Base-by-base conservation (phyloP, 2,113 vertebrate genomes). In the Pollimyrus isidori region DNA sequence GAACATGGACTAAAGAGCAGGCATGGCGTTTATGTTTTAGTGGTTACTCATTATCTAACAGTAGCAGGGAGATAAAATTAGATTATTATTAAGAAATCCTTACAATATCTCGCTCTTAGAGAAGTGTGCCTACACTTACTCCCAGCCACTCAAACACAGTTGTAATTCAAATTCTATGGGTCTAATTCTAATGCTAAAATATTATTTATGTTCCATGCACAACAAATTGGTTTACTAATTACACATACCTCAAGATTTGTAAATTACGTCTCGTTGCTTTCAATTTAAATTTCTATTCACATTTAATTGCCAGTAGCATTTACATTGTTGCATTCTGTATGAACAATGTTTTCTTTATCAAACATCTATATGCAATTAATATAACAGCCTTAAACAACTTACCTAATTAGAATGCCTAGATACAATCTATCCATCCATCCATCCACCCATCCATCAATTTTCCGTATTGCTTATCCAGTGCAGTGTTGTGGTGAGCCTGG, bases 151-250 rank as follows among this genome's bases (percentile, higher is more conserved):
- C 10, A 26, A 86, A 86, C 21, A 84, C 19, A 48, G 49, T 17
- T 42, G 13, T 42, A 80, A 80, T 80, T 80, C 73, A 6, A 45
- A 50, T 86, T 50, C 83, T n/a, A n/a, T 0, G 45, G 11, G 46
- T 86, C 21, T 50, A 86, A 50, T 49, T 86, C 48, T 49, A 86
- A 86, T n/a, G 83, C 11, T 49, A 48, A 48, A 50, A 86, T 86
- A 49, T 86, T 86, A 80, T 49, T 80, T 30, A 39, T 89, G 49
- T 50, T 89, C 69, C 48, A 80, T 39, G 45, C n/a, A 87, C 45
- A 48, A 45, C 19, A 39, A 80, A 53, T 80, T 30, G 48, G 42
- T 76, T 82, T 39, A 42, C 69, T 82, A 35, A 50, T 76, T 82
- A 52, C 73, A 86, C 23, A 49, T 50, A 48, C 83, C 76, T 69